Percentiles rank a stretch among this genome's conserved stretches.
Evolutionary conservation across 64 coral and sea anemone species (phyloP).

Genomic region (Actinia equina): DNA sequence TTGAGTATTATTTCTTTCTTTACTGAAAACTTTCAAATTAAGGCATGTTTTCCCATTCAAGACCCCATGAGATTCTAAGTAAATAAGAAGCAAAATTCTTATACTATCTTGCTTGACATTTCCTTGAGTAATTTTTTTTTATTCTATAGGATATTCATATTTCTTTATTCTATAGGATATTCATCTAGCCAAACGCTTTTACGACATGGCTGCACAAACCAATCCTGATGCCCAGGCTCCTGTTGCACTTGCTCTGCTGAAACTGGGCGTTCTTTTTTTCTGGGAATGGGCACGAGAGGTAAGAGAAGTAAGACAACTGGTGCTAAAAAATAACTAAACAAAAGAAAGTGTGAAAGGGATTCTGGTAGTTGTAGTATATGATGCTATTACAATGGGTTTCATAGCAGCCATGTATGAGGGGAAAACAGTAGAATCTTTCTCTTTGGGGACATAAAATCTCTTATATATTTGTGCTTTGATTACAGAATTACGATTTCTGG

Average conservation of each 20-base stretch:
- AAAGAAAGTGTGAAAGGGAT: too few species aligned
- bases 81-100: too few species aligned
- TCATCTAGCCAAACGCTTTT: slow-evolving; percentile 95
- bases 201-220: slow-evolving; percentile 97
- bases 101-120: neutral
- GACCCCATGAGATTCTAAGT: too few species aligned
- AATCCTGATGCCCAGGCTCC: slow-evolving; percentile 94
- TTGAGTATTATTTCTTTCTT: too few species aligned
- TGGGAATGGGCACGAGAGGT: slow-evolving; percentile 91
- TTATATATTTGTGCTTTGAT: neutral
- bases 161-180: slow-evolving; percentile 51
- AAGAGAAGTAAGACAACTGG: neutral
- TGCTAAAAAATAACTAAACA: too few species aligned
- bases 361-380: too few species aligned
- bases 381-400: too few species aligned
- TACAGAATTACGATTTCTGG: slow-evolving; percentile 93
- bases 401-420: too few species aligned
- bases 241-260: slow-evolving; percentile 83
- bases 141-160: slow-evolving; percentile 10
- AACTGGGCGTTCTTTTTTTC: slow-evolving; percentile 75
- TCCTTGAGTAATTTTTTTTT: neutral
- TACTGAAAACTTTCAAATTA: too few species aligned
- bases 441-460: too few species aligned
- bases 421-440: too few species aligned
- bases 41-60: too few species aligned